Evolutionary conservation across 2,888 invertebrate species (phyloP).

Genomic region (Apantesis nais): DNA sequence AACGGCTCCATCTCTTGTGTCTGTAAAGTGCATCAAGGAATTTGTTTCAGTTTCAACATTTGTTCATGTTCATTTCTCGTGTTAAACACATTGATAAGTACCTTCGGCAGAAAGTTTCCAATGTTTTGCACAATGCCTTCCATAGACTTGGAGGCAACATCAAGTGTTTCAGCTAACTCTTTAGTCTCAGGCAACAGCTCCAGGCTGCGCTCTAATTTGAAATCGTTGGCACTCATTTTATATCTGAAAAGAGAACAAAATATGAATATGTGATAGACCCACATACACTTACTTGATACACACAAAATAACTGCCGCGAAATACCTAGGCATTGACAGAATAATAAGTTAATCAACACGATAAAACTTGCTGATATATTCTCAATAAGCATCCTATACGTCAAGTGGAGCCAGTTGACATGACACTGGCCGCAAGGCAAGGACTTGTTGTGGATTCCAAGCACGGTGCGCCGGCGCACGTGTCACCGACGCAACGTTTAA

Average conservation of each 20-base stretch:
- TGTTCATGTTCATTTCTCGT: too few relatives aligned
- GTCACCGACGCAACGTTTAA: conserved; percentile 44
- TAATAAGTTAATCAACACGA: conserved; percentile 30
- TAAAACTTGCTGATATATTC: conserved; percentile 37
- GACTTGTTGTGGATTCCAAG: conserved; percentile 60
- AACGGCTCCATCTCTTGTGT: too few relatives aligned
- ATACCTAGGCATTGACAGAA: conserved; percentile 11
- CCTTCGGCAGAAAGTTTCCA: too few relatives aligned
- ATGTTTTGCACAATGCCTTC: too few relatives aligned
- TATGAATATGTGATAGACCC: not conserved
- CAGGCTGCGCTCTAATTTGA: conserved; percentile 86
- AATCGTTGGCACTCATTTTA: conserved; percentile 77
- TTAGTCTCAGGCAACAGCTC: conserved; percentile 86
- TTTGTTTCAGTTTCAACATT: too few relatives aligned
- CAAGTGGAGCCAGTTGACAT: conserved; percentile 43
- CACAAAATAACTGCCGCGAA: conserved; percentile 3
- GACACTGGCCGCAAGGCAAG: conserved; percentile 65
- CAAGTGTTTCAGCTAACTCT: conserved; percentile 86
- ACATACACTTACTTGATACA: not conserved
- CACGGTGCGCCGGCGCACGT: conserved; percentile 55
- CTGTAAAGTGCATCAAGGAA: too few relatives aligned
- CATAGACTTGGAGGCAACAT: too few relatives aligned
- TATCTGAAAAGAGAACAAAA: conserved; percentile 45
- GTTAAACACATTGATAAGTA: too few relatives aligned
- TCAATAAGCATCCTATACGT: conserved; percentile 31